Evolutionary conservation across 1,140 invertebrate genomes (phyloP).

Genomic region (Sitodiplosis mosellana): DNA sequence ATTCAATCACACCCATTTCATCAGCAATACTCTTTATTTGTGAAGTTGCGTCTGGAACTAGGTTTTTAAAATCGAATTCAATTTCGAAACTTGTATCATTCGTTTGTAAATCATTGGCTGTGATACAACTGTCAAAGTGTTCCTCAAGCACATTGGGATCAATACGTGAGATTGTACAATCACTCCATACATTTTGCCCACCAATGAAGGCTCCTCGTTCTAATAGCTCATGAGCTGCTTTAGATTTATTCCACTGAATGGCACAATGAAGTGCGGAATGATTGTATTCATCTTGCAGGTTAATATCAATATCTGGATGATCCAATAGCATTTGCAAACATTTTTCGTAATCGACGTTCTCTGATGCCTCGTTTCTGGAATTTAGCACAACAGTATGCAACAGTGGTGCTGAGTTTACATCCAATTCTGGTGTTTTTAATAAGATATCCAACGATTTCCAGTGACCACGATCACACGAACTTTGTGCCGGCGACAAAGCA

Average conservation of each 20-base stretch:
- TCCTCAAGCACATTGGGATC: conserved; percentile 39
- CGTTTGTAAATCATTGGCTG: too few relatives aligned
- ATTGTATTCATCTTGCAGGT: conserved; percentile 44
- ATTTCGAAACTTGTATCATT: conserved; percentile 47
- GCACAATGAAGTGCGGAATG: conserved; percentile 72
- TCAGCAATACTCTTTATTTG: too few relatives aligned
- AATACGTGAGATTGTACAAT: conserved; percentile 49
- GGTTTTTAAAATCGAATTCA: conserved; percentile 49
- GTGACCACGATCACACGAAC: background rate
- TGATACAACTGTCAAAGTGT: too few relatives aligned
- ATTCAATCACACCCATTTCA: conserved; percentile 37
- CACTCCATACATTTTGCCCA: conserved; percentile 39
- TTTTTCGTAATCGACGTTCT: too few relatives aligned
- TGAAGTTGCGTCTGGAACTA: too few relatives aligned
- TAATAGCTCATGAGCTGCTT: conserved; percentile 39
- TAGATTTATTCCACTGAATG: conserved; percentile 38
- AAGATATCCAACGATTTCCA: background rate
- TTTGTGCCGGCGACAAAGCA: background rate
- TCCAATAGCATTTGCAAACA: conserved; percentile 6
- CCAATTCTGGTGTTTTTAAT: background rate
- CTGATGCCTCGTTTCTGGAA: background rate
- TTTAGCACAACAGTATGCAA: background rate
- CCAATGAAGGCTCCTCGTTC: conserved; percentile 51
- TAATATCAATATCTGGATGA: conserved; percentile 35
- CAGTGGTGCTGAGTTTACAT: background rate